These are phyloP conservation scores for Benthosema pterotum DNA, from an alignment of 2,797 vertebrate genomes.

Conservation along the genomic window DNA sequence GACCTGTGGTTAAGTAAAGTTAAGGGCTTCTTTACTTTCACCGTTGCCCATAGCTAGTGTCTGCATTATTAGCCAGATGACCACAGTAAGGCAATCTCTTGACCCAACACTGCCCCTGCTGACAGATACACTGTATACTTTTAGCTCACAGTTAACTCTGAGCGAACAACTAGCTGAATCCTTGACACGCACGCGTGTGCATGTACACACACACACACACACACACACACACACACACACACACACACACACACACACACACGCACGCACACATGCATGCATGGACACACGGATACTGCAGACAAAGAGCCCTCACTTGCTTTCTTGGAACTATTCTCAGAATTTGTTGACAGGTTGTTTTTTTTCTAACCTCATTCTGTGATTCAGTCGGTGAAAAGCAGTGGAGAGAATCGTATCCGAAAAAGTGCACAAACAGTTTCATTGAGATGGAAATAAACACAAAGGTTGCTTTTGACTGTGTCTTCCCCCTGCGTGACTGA, in stretches of 20 bases:
- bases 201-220: neutral
- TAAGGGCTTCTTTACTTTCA: no score
- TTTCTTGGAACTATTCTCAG: slow-evolving; percentile 21
- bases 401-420: slow-evolving; percentile 11
- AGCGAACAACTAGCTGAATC: no score
- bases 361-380: slow-evolving; percentile 33
- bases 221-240: slow-evolving; percentile 10
- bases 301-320: no score
- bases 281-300: neutral
- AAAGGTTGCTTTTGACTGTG: slow-evolving; percentile 51
- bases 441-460: slow-evolving; percentile 63
- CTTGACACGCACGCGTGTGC: no score
- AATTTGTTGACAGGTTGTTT: slow-evolving; percentile 9
- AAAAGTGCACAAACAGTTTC: slow-evolving; percentile 45
- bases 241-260: slow-evolving; percentile 6
- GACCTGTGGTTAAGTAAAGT: no score
- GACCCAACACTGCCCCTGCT: no score
- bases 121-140: no score
- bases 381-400: slow-evolving; percentile 28
- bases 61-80: no score
- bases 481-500: slow-evolving; percentile 45
- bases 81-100: no score
- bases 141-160: no score
- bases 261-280: neutral
- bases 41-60: no score